phyloP scores from a whole-genome alignment of 2,797 vertebrate genomes.

The Halcyon badia region DNA sequence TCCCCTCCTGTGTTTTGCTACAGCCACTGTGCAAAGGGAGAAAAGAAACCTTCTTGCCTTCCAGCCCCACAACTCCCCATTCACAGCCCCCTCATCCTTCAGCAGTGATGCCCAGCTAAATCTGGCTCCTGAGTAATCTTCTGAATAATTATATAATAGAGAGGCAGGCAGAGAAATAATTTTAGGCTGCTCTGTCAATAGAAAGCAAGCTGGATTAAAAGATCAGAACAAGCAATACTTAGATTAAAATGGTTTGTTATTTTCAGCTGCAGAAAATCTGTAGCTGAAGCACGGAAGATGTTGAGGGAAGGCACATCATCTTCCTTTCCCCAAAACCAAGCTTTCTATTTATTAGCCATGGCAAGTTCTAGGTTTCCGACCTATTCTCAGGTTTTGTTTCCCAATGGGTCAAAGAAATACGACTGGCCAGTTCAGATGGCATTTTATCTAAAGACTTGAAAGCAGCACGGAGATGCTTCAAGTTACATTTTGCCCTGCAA shows the following conservation, averaged over 20 bases:
- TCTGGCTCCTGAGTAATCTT: constrained; percentile 58
- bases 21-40: neutral
- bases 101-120: neutral
- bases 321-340: neutral
- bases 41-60: neutral
- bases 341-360: rapidly evolving
- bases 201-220: constrained; percentile 75
- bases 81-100: neutral
- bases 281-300: neutral
- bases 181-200: neutral
- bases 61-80: neutral
- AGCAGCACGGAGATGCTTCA: rapidly evolving
- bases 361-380: neutral
- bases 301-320: rapidly evolving
- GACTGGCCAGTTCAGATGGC: neutral
- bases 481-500: neutral
- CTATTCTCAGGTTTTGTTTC: neutral
- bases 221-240: constrained; percentile 65
- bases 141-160: constrained; percentile 71
- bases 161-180: constrained; percentile 19
- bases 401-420: neutral
- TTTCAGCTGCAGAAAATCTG: constrained; percentile 23
- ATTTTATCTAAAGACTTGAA: neutral
- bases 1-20: rapidly evolving
- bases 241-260: constrained; percentile 72